phyloP scores from a whole-genome alignment of 2,888 invertebrate genomes.

The Leucoptera coffeella region DNA sequence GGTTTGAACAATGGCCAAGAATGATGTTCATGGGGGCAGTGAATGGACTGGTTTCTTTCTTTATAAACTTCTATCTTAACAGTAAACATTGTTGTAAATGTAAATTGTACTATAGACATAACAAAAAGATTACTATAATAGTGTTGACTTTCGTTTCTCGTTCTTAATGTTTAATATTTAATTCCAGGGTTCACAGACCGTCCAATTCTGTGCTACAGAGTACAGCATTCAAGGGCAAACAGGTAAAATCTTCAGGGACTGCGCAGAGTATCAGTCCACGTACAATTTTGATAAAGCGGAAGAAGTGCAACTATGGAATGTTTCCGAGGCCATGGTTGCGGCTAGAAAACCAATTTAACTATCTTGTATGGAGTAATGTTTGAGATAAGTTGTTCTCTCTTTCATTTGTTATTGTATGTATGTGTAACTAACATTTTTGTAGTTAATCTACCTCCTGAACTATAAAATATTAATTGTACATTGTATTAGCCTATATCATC shows the following conservation, averaged over 20 bases:
- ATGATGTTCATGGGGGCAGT: too few species aligned
- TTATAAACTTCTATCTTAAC: too few species aligned
- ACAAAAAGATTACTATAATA: too few species aligned
- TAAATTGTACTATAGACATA: too few species aligned
- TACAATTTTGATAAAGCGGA: constrained; percentile 56
- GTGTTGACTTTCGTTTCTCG: not conserved
- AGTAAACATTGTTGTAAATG: too few species aligned
- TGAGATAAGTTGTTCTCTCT: constrained; percentile 2
- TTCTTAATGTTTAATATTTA: not conserved
- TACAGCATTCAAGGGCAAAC: constrained; percentile 50
- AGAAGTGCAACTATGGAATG: constrained; percentile 63
- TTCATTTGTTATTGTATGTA: not conserved
- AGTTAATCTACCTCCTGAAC: too few species aligned
- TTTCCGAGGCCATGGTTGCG: constrained; percentile 53
- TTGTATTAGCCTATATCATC: too few species aligned
- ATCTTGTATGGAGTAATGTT: constrained; percentile 5
- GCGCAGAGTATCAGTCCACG: constrained; percentile 56
- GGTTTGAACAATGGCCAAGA: too few species aligned
- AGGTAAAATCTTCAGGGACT: constrained; percentile 72
- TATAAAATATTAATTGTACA: too few species aligned
- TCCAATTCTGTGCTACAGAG: constrained; percentile 71
- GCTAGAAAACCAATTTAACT: constrained; percentile 19
- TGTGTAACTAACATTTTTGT: too few species aligned
- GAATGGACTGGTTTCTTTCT: too few species aligned
- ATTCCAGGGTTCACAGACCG: constrained; percentile 72